Conservation (phyloP, 2,888 invertebrate genomes). For the Pristionchus entomophagus region DNA sequence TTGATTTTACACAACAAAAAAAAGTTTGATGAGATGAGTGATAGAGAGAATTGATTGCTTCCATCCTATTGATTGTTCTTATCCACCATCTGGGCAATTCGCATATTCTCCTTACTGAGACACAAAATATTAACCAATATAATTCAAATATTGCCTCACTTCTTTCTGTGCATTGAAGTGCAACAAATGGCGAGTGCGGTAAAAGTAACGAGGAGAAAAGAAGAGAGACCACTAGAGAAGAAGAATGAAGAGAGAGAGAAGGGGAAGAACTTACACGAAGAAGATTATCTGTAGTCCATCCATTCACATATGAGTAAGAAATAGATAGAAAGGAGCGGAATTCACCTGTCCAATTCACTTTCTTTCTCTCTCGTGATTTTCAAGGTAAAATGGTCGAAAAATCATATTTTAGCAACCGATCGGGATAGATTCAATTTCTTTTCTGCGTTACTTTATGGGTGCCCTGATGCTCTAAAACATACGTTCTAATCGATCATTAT, state of each 20-base stretch:
- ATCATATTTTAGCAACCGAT: too few relatives aligned
- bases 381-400: too few relatives aligned
- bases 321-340: neutral
- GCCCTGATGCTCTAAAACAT: too few relatives aligned
- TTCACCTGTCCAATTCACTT: neutral
- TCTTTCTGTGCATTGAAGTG: neutral
- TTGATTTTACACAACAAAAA: too few relatives aligned
- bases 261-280: neutral
- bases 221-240: neutral
- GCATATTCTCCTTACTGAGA: neutral
- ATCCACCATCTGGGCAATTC: neutral
- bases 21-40: too few relatives aligned
- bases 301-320: neutral
- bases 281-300: conserved; percentile 1
- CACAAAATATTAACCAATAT: too few relatives aligned
- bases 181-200: neutral
- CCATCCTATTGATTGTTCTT: neutral
- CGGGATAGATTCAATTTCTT: too few relatives aligned
- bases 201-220: neutral
- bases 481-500: too few relatives aligned
- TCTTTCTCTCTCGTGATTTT: too few relatives aligned
- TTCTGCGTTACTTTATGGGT: too few relatives aligned
- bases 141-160: neutral
- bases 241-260: neutral
- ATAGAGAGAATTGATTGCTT: too few relatives aligned